Evolutionary conservation across 2,888 invertebrate genomes (phyloP).

Genomic region (Girardia tigrina): DNA sequence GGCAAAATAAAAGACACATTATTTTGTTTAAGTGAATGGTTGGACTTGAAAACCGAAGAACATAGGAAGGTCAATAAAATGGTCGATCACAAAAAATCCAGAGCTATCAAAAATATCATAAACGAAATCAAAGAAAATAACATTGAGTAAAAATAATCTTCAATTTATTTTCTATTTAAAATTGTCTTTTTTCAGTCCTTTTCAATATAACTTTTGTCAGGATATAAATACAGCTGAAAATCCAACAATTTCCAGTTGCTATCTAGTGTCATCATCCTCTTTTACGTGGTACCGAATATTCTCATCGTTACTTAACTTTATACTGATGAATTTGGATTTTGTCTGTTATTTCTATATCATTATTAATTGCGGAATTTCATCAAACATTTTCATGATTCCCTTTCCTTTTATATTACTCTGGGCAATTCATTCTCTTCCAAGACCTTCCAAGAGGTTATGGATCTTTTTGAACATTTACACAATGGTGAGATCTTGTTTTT

Average conservation of each 20-base stretch:
- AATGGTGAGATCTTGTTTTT: neutral
- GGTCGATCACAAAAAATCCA: neutral
- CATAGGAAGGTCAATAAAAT: neutral
- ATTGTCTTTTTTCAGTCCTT: neutral
- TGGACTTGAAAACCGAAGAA: neutral
- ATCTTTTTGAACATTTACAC: neutral
- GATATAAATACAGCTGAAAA: neutral
- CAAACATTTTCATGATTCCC: constrained; percentile 2
- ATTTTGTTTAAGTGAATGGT: neutral
- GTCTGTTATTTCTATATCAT: neutral
- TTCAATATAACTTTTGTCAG: neutral
- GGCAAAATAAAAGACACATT: too few species aligned
- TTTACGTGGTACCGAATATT: neutral
- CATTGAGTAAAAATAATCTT: neutral
- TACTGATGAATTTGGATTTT: neutral
- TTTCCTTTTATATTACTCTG: neutral
- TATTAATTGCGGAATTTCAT: neutral
- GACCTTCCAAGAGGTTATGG: constrained; percentile 5
- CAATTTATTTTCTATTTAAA: neutral
- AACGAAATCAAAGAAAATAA: neutral
- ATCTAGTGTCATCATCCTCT: neutral
- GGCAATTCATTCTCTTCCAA: neutral
- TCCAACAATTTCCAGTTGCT: neutral
- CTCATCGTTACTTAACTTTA: neutral
- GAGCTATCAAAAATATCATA: neutral